Conservation (phyloP, 2,888 invertebrate species). For the Myopa testacea region DNA sequence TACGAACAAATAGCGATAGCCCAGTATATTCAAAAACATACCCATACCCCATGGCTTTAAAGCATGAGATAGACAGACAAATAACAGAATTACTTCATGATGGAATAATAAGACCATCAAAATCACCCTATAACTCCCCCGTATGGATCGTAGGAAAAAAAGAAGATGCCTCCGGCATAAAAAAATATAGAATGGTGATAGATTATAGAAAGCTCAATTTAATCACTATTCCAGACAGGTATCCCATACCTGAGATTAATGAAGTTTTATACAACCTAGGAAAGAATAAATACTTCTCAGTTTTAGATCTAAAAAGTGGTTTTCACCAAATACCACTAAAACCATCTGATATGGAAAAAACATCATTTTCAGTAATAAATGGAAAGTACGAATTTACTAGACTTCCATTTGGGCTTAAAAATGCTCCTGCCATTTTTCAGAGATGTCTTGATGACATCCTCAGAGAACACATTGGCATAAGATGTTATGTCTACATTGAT, state of each 20-base stretch:
- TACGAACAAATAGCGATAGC: constrained; percentile 4
- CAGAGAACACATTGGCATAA: constrained; percentile 24
- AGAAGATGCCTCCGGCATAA: constrained; percentile 40
- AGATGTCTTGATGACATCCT: constrained; percentile 35
- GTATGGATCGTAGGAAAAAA: constrained; percentile 49
- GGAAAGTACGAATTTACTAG: not conserved
- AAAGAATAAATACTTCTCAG: constrained; percentile 43
- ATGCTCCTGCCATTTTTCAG: constrained; percentile 32
- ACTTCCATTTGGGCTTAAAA: not conserved
- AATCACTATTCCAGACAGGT: constrained; percentile 45
- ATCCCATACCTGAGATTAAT: constrained; percentile 45
- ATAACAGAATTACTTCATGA: constrained; percentile 31
- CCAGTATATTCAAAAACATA: not conserved
- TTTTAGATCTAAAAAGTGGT: constrained; percentile 44
- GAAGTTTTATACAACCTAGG: constrained; percentile 46
- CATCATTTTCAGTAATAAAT: constrained; percentile 42
- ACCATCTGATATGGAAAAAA: constrained; percentile 42
- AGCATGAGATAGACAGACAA: constrained; percentile 38
- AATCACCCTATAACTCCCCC: constrained; percentile 27
- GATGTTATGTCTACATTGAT: constrained; percentile 53
- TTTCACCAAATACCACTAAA: constrained; percentile 37
- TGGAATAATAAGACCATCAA: constrained; percentile 41
- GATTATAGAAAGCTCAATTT: constrained; percentile 46
- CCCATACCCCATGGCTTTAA: constrained; percentile 28
- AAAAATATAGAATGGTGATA: constrained; percentile 47